These are phyloP conservation scores for Epirrita christyi DNA, from an alignment of 2,888 invertebrate species.

Conservation along the genomic window DNA sequence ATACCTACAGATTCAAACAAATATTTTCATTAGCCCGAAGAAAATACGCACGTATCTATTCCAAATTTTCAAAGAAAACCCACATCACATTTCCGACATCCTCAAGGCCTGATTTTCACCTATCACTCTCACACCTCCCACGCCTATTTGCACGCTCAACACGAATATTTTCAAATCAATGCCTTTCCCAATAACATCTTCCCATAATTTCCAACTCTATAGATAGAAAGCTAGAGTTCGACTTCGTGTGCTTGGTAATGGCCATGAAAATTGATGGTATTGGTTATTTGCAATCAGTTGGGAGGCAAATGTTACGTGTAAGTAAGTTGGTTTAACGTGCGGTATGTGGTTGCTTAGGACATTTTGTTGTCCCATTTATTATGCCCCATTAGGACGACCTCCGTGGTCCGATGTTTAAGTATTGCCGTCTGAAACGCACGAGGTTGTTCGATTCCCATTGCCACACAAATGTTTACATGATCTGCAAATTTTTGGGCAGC, in stretches of 20 bases:
- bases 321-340: conserved; percentile 20
- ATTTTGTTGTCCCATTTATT: background rate
- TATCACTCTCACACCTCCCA: conserved; percentile 47
- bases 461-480: no score
- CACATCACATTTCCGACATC: conserved; percentile 3
- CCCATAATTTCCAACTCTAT: conserved; percentile 20
- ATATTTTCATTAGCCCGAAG: background rate
- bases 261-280: conserved; percentile 48
- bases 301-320: conserved; percentile 39
- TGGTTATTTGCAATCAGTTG: conserved; percentile 45
- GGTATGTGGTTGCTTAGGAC: background rate
- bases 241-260: conserved; percentile 13
- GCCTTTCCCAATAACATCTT: conserved; percentile 37
- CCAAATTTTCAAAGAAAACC: background rate
- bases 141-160: conserved; percentile 56
- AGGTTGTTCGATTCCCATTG: no score
- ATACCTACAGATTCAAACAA: no score
- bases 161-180: conserved; percentile 64
- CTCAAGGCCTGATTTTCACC: conserved; percentile 41
- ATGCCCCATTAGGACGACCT: background rate
- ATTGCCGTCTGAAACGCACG: no score
- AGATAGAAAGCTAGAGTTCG: accelerated
- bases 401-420: no score
- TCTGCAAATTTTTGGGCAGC: no score
- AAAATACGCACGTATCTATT: background rate